Conservation (phyloP, 2,888 invertebrate genomes). For the Nipponacmea schrenckii region DNA sequence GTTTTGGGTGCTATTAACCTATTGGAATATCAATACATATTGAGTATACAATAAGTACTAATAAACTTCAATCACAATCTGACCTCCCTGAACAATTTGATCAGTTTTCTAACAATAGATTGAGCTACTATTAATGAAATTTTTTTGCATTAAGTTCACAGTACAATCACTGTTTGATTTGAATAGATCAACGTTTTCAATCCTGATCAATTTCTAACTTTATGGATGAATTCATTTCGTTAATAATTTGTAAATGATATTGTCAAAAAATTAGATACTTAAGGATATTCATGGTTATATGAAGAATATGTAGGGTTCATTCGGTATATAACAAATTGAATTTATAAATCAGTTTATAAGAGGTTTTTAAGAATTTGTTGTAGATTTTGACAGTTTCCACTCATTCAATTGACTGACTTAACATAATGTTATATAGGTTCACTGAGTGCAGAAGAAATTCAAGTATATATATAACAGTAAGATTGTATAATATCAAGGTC, state of each 20-base stretch:
- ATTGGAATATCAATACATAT: no score
- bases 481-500: not conserved
- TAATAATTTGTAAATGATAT: not conserved
- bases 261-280: not conserved
- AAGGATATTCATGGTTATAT: no score
- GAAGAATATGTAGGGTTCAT: not conserved
- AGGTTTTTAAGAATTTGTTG: not conserved
- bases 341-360: not conserved
- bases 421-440: conserved; percentile 1
- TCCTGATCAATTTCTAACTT: not conserved
- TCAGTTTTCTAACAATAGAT: no score
- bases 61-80: no score
- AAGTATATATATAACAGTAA: not conserved
- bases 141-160: no score
- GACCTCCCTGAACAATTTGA: no score
- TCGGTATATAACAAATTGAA: conserved; percentile 2
- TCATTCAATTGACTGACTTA: conserved; percentile 5
- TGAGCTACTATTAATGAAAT: no score
- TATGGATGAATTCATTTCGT: conserved; percentile 3
- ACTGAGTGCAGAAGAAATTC: not conserved
- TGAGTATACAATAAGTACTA: no score
- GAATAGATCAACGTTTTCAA: no score
- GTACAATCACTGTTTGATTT: no score
- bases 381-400: conserved; percentile 4
- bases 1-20: no score